These are phyloP conservation scores for Pteronura brasiliensis DNA, from an alignment of 2,113 vertebrate genomes.

Conservation along the genomic window DNA sequence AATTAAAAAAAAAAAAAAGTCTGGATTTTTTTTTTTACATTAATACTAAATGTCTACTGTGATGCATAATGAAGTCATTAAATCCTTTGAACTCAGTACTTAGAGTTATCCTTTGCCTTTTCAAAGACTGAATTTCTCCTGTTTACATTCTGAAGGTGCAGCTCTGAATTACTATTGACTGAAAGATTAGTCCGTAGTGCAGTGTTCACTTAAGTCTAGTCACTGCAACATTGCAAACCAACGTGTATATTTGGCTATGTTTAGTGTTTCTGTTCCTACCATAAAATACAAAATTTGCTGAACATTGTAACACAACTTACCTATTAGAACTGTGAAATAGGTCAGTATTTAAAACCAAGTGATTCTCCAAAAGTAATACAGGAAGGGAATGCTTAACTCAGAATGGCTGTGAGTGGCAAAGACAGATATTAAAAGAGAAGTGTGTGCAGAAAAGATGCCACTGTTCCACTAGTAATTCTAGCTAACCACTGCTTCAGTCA, in stretches of 20 bases:
- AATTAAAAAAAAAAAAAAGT: not conserved
- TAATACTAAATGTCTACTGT: not conserved
- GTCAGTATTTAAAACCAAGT: conserved; percentile 38
- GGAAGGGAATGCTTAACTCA: not conserved
- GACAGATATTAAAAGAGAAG: not conserved
- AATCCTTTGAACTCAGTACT: not conserved
- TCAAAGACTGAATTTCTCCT: conserved; percentile 5
- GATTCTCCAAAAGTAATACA: not conserved
- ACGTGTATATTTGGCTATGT: not conserved
- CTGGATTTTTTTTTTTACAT: not conserved
- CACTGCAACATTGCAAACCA: not conserved
- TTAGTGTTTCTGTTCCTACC: not conserved
- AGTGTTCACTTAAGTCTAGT: conserved; percentile 17
- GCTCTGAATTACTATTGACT: not conserved
- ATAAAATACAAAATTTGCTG: conserved; percentile 42
- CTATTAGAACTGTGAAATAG: not conserved
- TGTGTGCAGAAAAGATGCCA: not conserved
- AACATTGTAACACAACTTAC: not conserved
- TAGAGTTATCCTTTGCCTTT: conserved; percentile 16
- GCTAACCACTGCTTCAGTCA: not conserved
- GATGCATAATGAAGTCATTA: conserved; percentile 22
- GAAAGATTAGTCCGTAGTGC: not conserved
- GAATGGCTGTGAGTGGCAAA: not conserved
- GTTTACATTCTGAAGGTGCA: not conserved
- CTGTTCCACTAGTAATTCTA: not conserved